These are phyloP conservation scores for Rhabditoides inermis DNA, from an alignment of 2,888 invertebrate genomes.

Conservation along the genomic window DNA sequence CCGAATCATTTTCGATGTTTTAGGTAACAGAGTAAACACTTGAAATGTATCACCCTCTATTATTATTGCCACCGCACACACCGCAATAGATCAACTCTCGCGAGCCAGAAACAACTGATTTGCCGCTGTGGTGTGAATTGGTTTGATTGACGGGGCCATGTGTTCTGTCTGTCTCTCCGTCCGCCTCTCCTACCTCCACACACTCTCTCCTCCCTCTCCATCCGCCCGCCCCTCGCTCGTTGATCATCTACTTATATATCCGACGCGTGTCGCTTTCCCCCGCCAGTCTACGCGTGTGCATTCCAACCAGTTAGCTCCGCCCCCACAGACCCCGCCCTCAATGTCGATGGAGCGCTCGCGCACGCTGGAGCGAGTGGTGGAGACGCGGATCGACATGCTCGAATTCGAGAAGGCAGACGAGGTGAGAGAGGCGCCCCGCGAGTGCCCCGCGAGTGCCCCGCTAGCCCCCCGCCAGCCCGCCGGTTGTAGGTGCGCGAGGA, in stretches of 20 bases:
- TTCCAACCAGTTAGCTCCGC: not conserved
- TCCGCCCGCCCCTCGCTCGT: not conserved
- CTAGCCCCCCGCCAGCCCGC: not conserved
- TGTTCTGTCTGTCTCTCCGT: too few relatives aligned
- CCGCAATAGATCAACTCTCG: too few relatives aligned
- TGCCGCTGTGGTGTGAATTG: too few relatives aligned
- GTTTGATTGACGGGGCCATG: too few relatives aligned
- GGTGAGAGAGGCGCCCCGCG: slow-evolving; percentile 11
- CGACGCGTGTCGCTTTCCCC: not conserved
- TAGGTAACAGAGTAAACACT: too few relatives aligned
- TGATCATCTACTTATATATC: not conserved
- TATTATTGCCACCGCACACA: too few relatives aligned
- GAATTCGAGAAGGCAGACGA: slow-evolving; percentile 33
- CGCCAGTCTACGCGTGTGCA: not conserved
- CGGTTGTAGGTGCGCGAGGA: slow-evolving; percentile 3
- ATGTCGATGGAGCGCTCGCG: slow-evolving; percentile 22
- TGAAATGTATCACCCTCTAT: too few relatives aligned
- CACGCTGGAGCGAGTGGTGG: slow-evolving; percentile 42
- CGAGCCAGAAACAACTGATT: too few relatives aligned
- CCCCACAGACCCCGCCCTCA: not conserved
- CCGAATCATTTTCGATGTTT: too few relatives aligned
- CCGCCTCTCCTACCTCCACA: too few relatives aligned
- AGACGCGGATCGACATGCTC: slow-evolving; percentile 39
- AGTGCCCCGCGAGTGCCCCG: not conserved
- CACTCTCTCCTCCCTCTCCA: not conserved